These are phyloP conservation scores for Danio choprae DNA, from an alignment of 2,797 vertebrate genomes.

Conservation along the genomic window DNA sequence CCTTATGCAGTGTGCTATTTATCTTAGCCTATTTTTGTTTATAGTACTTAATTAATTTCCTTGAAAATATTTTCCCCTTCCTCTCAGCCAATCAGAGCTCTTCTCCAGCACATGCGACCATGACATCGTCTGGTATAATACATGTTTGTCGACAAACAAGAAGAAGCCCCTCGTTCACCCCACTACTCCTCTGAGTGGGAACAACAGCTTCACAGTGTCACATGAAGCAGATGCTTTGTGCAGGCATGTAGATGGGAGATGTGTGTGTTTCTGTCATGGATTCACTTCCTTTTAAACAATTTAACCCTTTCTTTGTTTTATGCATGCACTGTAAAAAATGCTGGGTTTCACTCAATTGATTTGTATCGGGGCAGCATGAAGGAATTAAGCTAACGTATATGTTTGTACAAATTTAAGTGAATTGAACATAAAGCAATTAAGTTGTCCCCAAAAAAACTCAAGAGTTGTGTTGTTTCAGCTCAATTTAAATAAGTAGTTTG, in stretches of 20 bases:
- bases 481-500: no score
- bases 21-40: slow-evolving; percentile 5
- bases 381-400: no score
- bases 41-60: slow-evolving; percentile 13
- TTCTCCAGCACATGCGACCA: neutral
- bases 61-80: neutral
- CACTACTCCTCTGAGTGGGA: slow-evolving; percentile 68
- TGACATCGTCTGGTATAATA: slow-evolving; percentile 33
- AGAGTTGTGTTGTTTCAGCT: no score
- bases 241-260: slow-evolving; percentile 53
- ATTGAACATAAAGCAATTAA: no score
- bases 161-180: slow-evolving; percentile 11
- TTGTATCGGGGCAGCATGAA: no score
- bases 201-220: slow-evolving; percentile 71
- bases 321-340: no score
- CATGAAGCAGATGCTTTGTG: slow-evolving; percentile 68
- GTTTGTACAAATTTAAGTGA: no score
- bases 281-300: neutral
- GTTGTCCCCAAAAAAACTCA: no score
- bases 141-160: slow-evolving; percentile 46
- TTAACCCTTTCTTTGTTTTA: neutral
- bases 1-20: neutral
- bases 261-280: slow-evolving; percentile 48
- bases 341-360: no score
- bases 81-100: neutral